phyloP scores from a whole-genome alignment of 1,140 invertebrate species.

The Microvelia longipes region DNA sequence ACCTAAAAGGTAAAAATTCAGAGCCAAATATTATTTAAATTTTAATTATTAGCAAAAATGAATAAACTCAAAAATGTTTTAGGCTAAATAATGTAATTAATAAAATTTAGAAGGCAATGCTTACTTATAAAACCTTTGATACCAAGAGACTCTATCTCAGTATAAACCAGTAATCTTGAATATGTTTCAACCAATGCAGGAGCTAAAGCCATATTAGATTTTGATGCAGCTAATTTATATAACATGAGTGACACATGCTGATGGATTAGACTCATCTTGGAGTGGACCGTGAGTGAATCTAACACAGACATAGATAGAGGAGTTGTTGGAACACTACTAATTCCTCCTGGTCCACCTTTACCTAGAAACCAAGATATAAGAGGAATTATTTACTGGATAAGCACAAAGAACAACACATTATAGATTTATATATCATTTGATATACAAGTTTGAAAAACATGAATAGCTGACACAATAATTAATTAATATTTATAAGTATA shows the following conservation, averaged over 20 bases:
- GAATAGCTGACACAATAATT: too few species aligned
- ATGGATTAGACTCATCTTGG: conserved; percentile 96
- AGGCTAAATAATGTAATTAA: too few species aligned
- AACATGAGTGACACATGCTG: conserved; percentile 79
- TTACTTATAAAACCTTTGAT: conserved; percentile 92
- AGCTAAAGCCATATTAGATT: conserved; percentile 60
- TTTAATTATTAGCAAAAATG: too few species aligned
- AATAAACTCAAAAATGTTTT: too few species aligned
- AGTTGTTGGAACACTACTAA: conserved; percentile 44
- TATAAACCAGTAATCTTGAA: conserved; percentile 79
- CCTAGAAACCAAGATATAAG: neutral
- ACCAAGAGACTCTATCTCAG: conserved; percentile 89
- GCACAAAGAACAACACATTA: too few species aligned
- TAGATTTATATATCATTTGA: too few species aligned
- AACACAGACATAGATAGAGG: conserved; percentile 82
- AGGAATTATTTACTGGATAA: too few species aligned
- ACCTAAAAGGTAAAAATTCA: too few species aligned
- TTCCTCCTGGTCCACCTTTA: neutral
- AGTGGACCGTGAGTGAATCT: conserved; percentile 78
- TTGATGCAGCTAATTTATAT: conserved; percentile 71
- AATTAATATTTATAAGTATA: too few species aligned
- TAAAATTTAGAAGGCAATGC: conserved; percentile 28
- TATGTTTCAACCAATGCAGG: conserved; percentile 92
- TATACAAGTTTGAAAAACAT: too few species aligned
- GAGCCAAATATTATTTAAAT: too few species aligned